Evolutionary conservation across 2,113 vertebrate genomes (phyloP), one percentile per base, ranked within the genome.

Genomic region (Numida meleagris): DNA sequence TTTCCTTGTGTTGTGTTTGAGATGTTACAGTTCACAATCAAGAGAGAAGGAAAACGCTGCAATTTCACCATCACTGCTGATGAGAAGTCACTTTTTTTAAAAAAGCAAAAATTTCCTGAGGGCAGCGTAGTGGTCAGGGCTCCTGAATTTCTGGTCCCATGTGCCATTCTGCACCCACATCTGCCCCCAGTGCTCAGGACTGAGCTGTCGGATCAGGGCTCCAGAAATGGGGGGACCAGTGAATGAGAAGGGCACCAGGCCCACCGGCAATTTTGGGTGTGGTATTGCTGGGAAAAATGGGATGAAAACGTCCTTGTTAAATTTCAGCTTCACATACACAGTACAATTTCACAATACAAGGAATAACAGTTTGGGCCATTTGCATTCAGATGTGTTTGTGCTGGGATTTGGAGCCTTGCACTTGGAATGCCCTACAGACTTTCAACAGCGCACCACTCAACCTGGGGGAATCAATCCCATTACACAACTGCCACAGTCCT

Each of bases 281-380:
- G 23, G 12, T 15, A 66, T 15, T n/a, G 21, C 15, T 79, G 73
- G 36, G 85, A 79, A 78, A 82, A 62, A 74, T 2, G 9, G 42
- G 15, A 45, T 36, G n/a, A 45, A 93, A 76, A 67, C 1, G 5
- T 46, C 58, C 34, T 66, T 61, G 36, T 42, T 90, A 11, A 53
- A 81, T 92, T 94, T 78, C 79, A 90, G n/a, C 67, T 91, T 77
- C 55, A 50, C 16, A 63, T 50, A 91, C 80, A 43, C 86, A 90
- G 76, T 74, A 74, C 67, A 72, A 1, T 51, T 48, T 58, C 72
- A 81, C 79, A 92, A 88, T 82, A 59, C 24, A 74, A 95, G 93
- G 80, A 74, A 89, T 68, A 85, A 93, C n/a, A 82, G 58, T 76
- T 83, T 73, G 59, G 90, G 83, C 46, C 48, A n/a, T 86, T 76